Base-by-base conservation (phyloP, 2,797 vertebrate species). In the Atherinosoma microstoma region DNA sequence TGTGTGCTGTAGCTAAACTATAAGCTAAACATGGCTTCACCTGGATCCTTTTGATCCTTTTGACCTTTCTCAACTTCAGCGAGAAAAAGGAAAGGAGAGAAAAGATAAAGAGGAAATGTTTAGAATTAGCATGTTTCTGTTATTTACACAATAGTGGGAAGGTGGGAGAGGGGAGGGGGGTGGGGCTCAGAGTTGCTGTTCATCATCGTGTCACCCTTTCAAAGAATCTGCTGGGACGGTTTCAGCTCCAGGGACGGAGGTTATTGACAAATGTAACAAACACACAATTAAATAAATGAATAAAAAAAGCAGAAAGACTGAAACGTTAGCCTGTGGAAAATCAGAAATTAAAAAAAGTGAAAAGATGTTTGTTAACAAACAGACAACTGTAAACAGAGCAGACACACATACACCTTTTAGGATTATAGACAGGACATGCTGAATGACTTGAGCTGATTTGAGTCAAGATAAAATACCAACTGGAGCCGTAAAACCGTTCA, bases 11-110 rank as follows among this genome's bases (percentile, higher is more conserved):
- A 80, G 71, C 91, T 87, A 95, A 94, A 94, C 96, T 94, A 96
- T 95, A 96, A 97, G 87, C 93, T 92, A 93, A 97, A 97, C 95
- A 97, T 94, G 95, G 94, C 95, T 99, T 99, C 98, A 99, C 98
- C 98, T 99, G 98, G 96, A 64, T 99, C 98, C 97, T 97, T 98
- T 86, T 96, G 97, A 98, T 98, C 97, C 96, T 99, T 98, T 97
- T 95, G 94, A 92, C 94, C 94, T 95, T 96, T 96, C 93, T 96
- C 95, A 94, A 95, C 95, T 96, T 95, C 90, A 89, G 91, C 94
- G 75, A 93, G 87, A 93, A 80, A 92, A 87, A 84, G 76, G 79
- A 87, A 84, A 75, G 79, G 82, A 93, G 87, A 93, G 94, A 97
- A 95, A 93, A 97, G 96, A 96, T 96, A 94, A 96, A 97, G 93